Percentiles rank a stretch among this genome's conserved stretches.
These are phyloP conservation scores for Bufo gargarizans DNA, from an alignment of 2,113 vertebrate genomes.

Conservation along the genomic window DNA sequence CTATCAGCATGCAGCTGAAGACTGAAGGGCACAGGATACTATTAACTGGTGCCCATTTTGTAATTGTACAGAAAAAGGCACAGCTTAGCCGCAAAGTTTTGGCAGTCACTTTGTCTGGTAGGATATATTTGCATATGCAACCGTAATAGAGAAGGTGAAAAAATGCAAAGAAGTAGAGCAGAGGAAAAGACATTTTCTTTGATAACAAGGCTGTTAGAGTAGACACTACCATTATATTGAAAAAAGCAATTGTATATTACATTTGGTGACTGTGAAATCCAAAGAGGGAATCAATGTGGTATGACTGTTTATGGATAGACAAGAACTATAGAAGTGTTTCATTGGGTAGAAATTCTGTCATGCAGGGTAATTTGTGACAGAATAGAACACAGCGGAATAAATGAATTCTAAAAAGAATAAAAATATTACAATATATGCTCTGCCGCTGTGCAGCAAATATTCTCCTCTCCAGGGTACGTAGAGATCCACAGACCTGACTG, in stretches of 20 bases:
- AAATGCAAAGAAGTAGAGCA: constrained; percentile 14
- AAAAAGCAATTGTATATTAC: constrained; percentile 36
- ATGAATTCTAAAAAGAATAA: constrained; percentile 45
- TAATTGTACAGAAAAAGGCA: background rate
- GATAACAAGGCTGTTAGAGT: constrained; percentile 43
- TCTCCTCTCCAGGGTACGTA: constrained; percentile 1
- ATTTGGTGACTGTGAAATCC: constrained; percentile 43
- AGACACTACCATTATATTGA: constrained; percentile 48
- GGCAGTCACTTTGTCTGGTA: background rate
- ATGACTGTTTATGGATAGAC: constrained; percentile 47
- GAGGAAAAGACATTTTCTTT: constrained; percentile 35
- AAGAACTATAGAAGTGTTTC: constrained; percentile 35
- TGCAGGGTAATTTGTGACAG: constrained; percentile 29
- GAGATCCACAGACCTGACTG: background rate
- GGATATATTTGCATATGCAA: constrained; percentile 5
- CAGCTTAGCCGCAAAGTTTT: background rate
- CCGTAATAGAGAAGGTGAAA: background rate
- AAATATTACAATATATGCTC: constrained; percentile 47
- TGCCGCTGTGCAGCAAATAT: constrained; percentile 34
- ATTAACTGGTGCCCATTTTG: constrained; percentile 13
- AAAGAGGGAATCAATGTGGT: constrained; percentile 41
- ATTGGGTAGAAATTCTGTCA: constrained; percentile 37
- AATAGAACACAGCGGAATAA: constrained; percentile 38
- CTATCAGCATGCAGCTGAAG: constrained; percentile 15
- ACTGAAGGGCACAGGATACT: constrained; percentile 20